Evolutionary conservation across 1,140 invertebrate genomes (phyloP).

Genomic region (Ctenoplectra terminalis): DNA sequence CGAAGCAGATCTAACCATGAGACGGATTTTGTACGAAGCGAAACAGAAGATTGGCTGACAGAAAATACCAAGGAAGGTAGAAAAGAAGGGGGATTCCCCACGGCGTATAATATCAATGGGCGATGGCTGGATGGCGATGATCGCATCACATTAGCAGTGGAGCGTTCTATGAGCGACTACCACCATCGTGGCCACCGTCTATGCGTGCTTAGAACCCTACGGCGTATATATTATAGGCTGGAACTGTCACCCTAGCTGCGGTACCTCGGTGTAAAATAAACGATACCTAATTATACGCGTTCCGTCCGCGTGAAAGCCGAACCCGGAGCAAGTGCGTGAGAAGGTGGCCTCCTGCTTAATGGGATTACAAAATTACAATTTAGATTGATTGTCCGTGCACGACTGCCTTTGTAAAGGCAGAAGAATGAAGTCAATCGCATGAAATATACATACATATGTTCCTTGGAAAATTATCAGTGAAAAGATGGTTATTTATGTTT

Average conservation of each 20-base stretch:
- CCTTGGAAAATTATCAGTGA: too few species aligned
- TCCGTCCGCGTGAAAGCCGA: conserved; percentile 69
- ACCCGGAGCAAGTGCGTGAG: conserved; percentile 72
- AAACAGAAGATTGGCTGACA: conserved; percentile 15
- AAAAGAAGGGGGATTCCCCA: conserved; percentile 47
- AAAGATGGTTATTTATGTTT: too few species aligned
- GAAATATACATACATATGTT: too few species aligned
- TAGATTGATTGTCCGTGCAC: conserved; percentile 72
- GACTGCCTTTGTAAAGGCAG: not conserved
- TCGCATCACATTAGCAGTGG: conserved; percentile 80
- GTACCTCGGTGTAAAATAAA: conserved; percentile 79
- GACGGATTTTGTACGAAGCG: not conserved
- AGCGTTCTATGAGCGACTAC: conserved; percentile 81
- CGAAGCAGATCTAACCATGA: too few species aligned
- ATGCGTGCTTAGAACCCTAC: conserved; percentile 36
- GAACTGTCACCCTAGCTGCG: conserved; percentile 59
- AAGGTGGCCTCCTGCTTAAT: conserved; percentile 70
- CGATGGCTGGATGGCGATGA: conserved; percentile 75
- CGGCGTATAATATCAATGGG: conserved; percentile 77
- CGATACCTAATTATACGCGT: conserved; percentile 81
- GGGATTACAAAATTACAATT: conserved; percentile 77
- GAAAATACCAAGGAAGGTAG: conserved; percentile 58
- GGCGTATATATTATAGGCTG: conserved; percentile 21
- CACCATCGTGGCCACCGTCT: conserved; percentile 63
- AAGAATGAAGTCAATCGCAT: too few species aligned